Percentiles rank a stretch among this genome's conserved stretches.
Evolutionary conservation across 92 coral and sea anemone species (phyloP).

Genomic region (Epizoanthus scotinus): DNA sequence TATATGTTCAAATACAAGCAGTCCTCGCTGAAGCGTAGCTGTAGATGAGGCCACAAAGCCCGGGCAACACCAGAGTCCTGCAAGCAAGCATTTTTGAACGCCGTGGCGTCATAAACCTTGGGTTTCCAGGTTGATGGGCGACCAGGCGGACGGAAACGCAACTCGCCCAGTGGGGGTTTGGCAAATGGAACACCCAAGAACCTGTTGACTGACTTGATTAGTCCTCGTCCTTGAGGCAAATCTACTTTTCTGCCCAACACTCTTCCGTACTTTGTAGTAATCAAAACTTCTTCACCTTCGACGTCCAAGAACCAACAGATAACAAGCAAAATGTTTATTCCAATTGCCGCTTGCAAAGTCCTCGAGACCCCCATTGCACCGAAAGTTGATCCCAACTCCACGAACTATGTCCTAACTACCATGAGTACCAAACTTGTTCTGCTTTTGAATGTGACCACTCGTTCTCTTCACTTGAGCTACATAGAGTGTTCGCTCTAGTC

Average conservation of each 20-base stretch:
- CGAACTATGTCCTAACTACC: too few relatives aligned
- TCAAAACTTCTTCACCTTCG: slow-evolving; percentile 7
- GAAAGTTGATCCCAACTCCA: neutral
- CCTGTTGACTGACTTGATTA: slow-evolving; percentile 59
- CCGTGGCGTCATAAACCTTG: slow-evolving; percentile 61
- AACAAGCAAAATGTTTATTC: neutral
- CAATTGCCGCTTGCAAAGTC: neutral
- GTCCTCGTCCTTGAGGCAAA: slow-evolving; percentile 50
- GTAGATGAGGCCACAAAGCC: slow-evolving; percentile 62
- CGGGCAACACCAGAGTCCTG: slow-evolving; percentile 53
- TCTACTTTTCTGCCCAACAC: slow-evolving; percentile 55
- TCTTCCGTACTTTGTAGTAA: slow-evolving; percentile 61
- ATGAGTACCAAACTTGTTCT: neutral
- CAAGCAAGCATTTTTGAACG: slow-evolving; percentile 59
- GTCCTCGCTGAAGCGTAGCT: slow-evolving; percentile 69
- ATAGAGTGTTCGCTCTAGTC: neutral
- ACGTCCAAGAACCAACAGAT: neutral
- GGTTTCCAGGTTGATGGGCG: slow-evolving; percentile 60
- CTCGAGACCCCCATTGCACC: neutral
- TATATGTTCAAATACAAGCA: slow-evolving; percentile 75
- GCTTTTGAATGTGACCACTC: too few relatives aligned
- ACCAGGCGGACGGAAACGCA: slow-evolving; percentile 66
- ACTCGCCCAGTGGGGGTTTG: slow-evolving; percentile 65
- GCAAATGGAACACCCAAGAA: slow-evolving; percentile 86
- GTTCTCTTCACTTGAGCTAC: neutral